phyloP scores from a whole-genome alignment of 2,888 invertebrate genomes.

The Amiota mariae region DNA sequence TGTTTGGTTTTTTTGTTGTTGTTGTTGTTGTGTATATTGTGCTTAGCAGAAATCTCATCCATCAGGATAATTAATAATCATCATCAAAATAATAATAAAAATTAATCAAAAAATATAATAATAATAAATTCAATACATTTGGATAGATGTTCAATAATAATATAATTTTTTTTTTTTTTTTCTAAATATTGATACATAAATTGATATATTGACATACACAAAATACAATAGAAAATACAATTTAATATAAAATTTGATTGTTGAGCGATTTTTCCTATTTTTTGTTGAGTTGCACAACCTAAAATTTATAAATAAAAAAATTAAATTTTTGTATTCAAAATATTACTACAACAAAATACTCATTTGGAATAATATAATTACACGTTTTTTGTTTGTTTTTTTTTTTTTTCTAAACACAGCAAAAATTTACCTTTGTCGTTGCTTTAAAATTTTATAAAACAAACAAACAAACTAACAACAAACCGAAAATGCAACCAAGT shows the following conservation, averaged over 20 bases:
- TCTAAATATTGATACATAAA: conserved; percentile 7
- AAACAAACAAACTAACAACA: neutral
- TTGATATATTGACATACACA: neutral
- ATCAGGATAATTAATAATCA: too few species aligned
- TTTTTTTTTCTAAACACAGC: conserved; percentile 4
- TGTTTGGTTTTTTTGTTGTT: neutral
- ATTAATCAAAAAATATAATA: too few species aligned
- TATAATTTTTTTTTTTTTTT: neutral
- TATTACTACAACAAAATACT: conserved; percentile 24
- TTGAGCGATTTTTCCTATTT: conserved; percentile 14
- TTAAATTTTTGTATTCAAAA: neutral
- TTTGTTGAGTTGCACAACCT: conserved; percentile 1
- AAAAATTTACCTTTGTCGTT: too few species aligned
- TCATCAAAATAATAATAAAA: neutral
- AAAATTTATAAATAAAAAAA: conserved; percentile 1
- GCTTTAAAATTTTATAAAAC: neutral
- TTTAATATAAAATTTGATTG: conserved; percentile 6
- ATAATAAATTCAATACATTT: conserved; percentile 18
- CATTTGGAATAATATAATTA: conserved; percentile 21
- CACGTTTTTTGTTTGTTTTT: too few species aligned
- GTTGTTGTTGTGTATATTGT: neutral
- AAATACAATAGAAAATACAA: too few species aligned
- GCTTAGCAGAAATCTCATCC: neutral
- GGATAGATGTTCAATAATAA: neutral
- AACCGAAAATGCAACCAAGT: conserved; percentile 4